phyloP scores from a whole-genome alignment of 2,113 vertebrate genomes.

The Antechinus stuartii region DNA sequence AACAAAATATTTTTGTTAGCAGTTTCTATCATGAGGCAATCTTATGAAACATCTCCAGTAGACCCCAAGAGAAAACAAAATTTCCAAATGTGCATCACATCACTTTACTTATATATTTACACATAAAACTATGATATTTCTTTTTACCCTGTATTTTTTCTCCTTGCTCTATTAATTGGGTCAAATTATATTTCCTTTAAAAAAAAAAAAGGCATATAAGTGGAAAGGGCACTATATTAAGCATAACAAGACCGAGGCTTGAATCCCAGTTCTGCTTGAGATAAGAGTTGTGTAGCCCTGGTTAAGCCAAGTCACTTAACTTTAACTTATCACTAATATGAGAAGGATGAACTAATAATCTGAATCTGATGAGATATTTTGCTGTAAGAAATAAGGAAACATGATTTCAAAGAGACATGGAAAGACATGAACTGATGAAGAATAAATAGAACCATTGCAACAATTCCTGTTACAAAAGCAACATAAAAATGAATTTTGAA shows the following conservation, averaged over 20 bases:
- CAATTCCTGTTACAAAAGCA: not conserved
- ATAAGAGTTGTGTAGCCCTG: not conserved
- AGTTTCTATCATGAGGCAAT: not conserved
- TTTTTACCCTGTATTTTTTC: no score
- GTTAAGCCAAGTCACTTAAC: not conserved
- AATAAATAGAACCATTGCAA: not conserved
- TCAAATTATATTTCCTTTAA: not conserved
- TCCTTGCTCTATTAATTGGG: not conserved
- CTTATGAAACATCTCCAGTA: not conserved
- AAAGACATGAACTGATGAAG: no score
- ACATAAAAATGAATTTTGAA: not conserved
- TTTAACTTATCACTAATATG: not conserved
- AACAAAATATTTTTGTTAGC: not conserved
- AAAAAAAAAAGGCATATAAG: not conserved
- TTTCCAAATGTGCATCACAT: not conserved
- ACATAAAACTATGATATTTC: not conserved
- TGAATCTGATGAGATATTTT: not conserved
- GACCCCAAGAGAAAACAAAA: not conserved
- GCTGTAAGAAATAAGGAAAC: not conserved
- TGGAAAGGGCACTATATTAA: not conserved
- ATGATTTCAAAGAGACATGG: not conserved
- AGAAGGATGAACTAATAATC: not conserved
- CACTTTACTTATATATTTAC: not conserved
- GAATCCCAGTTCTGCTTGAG: not conserved
- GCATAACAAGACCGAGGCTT: not conserved